Percentiles rank a stretch among this genome's conserved stretches.
These are phyloP conservation scores for Eretmochelys imbricata DNA, from an alignment of 2,113 vertebrate genomes.

Conservation along the genomic window DNA sequence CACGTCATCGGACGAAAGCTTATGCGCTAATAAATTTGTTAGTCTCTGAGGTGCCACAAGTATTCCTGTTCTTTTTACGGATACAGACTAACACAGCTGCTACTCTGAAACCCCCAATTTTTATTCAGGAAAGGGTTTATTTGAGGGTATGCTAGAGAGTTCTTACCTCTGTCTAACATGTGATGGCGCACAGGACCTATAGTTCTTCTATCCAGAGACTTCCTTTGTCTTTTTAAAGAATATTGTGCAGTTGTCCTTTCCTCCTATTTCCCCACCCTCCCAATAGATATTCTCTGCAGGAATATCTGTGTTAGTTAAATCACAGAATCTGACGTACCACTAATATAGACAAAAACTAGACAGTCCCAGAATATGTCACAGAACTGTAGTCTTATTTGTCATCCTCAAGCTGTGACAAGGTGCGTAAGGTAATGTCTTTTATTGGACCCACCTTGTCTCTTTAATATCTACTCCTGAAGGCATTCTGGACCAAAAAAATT, in stretches of 20 bases:
- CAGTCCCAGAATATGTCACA: neutral
- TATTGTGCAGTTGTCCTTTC: neutral
- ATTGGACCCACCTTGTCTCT: too few relatives aligned
- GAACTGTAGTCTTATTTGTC: neutral
- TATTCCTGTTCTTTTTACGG: too few relatives aligned
- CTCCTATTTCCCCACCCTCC: neutral
- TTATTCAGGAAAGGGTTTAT: neutral
- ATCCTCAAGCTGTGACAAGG: fast-evolving
- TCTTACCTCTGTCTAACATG: neutral
- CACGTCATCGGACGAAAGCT: too few relatives aligned
- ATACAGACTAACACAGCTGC: too few relatives aligned
- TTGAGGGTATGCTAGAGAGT: neutral
- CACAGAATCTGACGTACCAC: neutral
- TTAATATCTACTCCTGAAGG: too few relatives aligned
- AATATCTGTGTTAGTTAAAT: neutral
- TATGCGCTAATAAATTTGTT: too few relatives aligned
- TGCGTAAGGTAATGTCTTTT: neutral
- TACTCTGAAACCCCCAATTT: neutral
- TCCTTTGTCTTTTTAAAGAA: neutral
- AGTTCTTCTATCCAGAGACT: neutral
- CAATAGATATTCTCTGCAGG: neutral
- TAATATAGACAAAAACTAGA: neutral
- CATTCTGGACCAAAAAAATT: too few relatives aligned
- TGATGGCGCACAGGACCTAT: neutral
- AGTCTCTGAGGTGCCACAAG: too few relatives aligned